Conservation (phyloP, 2,888 invertebrate species). For the Drosophila nr. medialis region DNA sequence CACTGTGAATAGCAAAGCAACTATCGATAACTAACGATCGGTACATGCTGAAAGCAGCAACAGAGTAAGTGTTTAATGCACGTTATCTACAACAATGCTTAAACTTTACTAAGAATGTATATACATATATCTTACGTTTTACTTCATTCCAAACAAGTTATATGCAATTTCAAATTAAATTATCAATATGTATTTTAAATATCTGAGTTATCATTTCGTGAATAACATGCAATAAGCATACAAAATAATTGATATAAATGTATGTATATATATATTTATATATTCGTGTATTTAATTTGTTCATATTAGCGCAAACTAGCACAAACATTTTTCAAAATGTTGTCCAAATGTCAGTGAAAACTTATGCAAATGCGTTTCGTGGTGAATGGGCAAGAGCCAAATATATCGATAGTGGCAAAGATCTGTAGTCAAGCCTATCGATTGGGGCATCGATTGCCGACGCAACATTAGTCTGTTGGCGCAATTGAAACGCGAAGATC, state of each 20-base stretch:
- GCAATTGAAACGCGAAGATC: conserved; percentile 62
- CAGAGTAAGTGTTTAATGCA: not conserved
- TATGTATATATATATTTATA: not conserved
- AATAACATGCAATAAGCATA: not conserved
- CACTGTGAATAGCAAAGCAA: conserved; percentile 14
- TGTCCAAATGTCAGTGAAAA: conserved; percentile 10
- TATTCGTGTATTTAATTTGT: not conserved
- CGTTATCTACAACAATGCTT: not conserved
- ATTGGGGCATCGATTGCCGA: conserved; percentile 42
- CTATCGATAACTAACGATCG: conserved; percentile 53
- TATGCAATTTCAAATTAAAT: not conserved
- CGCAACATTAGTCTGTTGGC: conserved; percentile 59
- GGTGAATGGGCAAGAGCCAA: conserved; percentile 12
- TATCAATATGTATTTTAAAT: not conserved
- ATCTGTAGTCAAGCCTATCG: conserved; percentile 15
- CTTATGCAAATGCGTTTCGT: not conserved
- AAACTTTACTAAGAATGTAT: not conserved
- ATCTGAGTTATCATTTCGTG: not conserved
- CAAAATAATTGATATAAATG: not conserved
- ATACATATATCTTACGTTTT: not conserved
- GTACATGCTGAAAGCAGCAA: not conserved
- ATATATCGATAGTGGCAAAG: conserved; percentile 23
- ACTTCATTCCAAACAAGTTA: not conserved
- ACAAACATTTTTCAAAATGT: not conserved
- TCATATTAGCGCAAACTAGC: not conserved